Evolutionary conservation across 1,140 invertebrate genomes (phyloP), one percentile per base, ranked within the genome.

Genomic region (Cotesia vestalis): DNA sequence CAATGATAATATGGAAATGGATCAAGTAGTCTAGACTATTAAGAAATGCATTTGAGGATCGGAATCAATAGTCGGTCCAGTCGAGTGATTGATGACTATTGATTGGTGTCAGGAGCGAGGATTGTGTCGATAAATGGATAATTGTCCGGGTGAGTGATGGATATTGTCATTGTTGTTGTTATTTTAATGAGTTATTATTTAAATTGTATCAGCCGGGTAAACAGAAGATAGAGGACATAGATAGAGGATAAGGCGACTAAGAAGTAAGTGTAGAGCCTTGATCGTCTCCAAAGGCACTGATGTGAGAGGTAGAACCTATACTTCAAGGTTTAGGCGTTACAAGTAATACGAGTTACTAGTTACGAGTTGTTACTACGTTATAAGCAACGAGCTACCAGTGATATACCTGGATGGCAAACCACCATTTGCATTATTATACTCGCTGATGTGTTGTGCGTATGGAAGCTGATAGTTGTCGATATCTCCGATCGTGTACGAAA

Each of bases 281-380:
- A 67, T 55, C 9, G 20, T 67, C 51, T 20, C 5, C 20, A 67
- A 38, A 67, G 17, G 17, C 17, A 35, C 4, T 52, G 51, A 53
- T 53, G 66, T 67, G 66, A 67, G 66, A 67, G 66, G 66, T 14
- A 67, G 34, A 67, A 67, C 53, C 5, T 34, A 55, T 14, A n/a
- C 52, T 67, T 53, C 66, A 67, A 67, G 66, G 66, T 67, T 67
- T 20, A 52, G 66, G 52, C 53, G 27, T 67, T 67, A 20, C 12
- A 53, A 34, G 51, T 67, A 27, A 67, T 64, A 64, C 35, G 53
- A 46, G 40, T 9, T 46, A 46, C 40, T 6, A 46, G 40, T 46
- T 27, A 27, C 27, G 27, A 27, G 27, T 27, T 27, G 27, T 27
- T 27, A 46, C 40, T 17, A 46, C 5, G 40, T 46, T 46, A 46